phyloP scores from a whole-genome alignment of 1,140 invertebrate genomes.

The Dreissena polymorpha region DNA sequence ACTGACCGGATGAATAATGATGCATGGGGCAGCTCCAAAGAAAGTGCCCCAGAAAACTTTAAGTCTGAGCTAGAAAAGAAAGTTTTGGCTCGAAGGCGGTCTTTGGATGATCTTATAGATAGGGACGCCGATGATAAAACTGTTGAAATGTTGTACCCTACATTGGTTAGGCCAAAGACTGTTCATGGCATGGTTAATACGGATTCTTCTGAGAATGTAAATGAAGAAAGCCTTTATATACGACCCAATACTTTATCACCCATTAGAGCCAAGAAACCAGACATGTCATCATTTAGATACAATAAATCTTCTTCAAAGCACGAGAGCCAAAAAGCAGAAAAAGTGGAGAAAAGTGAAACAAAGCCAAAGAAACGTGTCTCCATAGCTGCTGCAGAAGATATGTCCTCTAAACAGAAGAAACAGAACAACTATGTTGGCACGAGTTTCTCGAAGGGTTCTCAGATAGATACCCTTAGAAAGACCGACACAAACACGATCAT shows the following conservation, averaged over 20 bases:
- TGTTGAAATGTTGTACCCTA: conserved; percentile 34
- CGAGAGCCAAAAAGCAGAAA: too few species aligned
- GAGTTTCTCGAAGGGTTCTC: conserved; percentile 40
- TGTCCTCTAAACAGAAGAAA: conserved; percentile 28
- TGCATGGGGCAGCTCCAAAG: too few species aligned
- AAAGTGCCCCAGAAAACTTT: too few species aligned
- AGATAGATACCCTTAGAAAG: conserved; percentile 61
- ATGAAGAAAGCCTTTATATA: conserved; percentile 41
- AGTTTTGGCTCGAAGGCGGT: conserved; percentile 15
- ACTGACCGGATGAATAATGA: too few species aligned
- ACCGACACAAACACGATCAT: conserved; percentile 71
- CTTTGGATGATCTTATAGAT: conserved; percentile 33
- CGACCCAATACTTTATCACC: conserved; percentile 23
- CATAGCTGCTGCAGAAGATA: neutral
- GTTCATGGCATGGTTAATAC: neutral
- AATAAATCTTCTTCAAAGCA: neutral
- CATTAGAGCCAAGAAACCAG: conserved; percentile 27
- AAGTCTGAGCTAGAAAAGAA: neutral
- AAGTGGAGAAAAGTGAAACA: conserved; percentile 20
- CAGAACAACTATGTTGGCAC: conserved; percentile 22
- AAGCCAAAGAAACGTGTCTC: conserved; percentile 10
- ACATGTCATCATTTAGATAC: neutral
- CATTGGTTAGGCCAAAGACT: conserved; percentile 17
- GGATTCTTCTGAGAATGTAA: neutral
- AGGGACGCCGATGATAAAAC: conserved; percentile 13